Base-by-base conservation (phyloP, 1,140 invertebrate genomes). In the Daktulosphaira vitifoliae region DNA sequence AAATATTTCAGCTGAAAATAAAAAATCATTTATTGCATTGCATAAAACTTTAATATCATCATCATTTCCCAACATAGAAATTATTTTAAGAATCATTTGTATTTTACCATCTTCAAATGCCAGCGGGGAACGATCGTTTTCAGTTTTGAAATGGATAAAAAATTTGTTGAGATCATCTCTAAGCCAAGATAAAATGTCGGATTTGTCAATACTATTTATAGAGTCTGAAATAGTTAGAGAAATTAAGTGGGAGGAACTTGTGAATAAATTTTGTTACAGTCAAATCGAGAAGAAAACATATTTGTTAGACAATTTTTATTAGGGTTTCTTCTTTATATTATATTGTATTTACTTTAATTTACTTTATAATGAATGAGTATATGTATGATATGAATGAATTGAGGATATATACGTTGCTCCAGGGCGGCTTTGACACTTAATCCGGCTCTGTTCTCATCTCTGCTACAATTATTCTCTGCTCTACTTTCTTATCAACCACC, bases 251-350 rank as follows among this genome's bases (percentile, higher is more conserved):
- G 37, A 4, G 8, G 16, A 9, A 16, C n/a, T 52, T 8, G 26
- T 52, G 2, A 11, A 33, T 6, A 37, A 18, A 33, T 15, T 37
- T 52, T 52, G 4, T 7, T 29, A 52, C 26, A 37, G 6, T 33
- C 11, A 52, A 52, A 52, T 23, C 50, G 13, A 33, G 50, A 16
- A 52, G 33, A 37, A 52, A 25, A 51, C 2, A 48, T 48, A 33
- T 33, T 33, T 33, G 29, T 33, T n/a, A n/a, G n/a, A n/a, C n/a
- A n/a, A n/a, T n/a, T n/a, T n/a, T n/a, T n/a, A n/a, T n/a, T n/a
- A n/a, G n/a, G n/a, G n/a, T n/a, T n/a, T n/a, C n/a, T n/a, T n/a
- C n/a, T n/a, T n/a, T n/a, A n/a, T n/a, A n/a, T n/a, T n/a, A n/a
- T n/a, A n/a, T n/a, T n/a, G n/a, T n/a, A n/a, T n/a, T n/a, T n/a